Evolutionary conservation across 1,140 invertebrate genomes (phyloP).

Genomic region (Drosophila auraria): DNA sequence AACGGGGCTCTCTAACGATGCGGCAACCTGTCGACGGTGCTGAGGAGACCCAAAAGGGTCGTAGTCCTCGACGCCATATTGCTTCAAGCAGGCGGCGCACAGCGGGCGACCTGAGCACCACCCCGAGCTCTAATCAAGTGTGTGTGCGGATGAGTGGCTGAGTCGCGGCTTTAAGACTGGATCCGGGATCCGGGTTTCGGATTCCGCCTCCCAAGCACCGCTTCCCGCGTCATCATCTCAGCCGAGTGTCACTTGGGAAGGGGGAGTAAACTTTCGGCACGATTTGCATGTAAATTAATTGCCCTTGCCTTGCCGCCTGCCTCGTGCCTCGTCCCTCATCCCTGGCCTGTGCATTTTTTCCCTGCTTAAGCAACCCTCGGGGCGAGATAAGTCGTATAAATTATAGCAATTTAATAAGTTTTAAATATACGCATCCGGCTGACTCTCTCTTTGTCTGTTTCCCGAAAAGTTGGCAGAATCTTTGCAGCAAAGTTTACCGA

Average conservation of each 20-base stretch:
- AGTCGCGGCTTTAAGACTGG: slow-evolving; percentile 14
- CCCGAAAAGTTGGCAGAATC: slow-evolving; percentile 65
- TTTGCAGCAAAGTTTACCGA: slow-evolving; percentile 72
- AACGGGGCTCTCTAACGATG: slow-evolving; percentile 59
- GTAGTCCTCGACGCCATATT: slow-evolving; percentile 68
- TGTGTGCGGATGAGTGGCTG: slow-evolving; percentile 41
- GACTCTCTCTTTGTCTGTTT: slow-evolving; percentile 41
- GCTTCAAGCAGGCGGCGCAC: slow-evolving; percentile 76
- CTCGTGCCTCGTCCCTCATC: slow-evolving; percentile 4
- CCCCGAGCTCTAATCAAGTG: slow-evolving; percentile 71
- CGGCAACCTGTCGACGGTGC: slow-evolving; percentile 77
- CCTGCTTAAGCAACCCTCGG: slow-evolving; percentile 68
- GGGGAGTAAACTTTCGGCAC: slow-evolving; percentile 69
- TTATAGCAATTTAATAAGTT: slow-evolving; percentile 85
- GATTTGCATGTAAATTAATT: slow-evolving; percentile 85
- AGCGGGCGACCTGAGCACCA: slow-evolving; percentile 54
- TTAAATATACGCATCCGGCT: slow-evolving; percentile 84
- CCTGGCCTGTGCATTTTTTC: slow-evolving; percentile 62
- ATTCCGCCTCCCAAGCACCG: not conserved
- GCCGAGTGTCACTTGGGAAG: slow-evolving; percentile 35
- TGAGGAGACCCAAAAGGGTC: slow-evolving; percentile 72
- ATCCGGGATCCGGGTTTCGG: slow-evolving; percentile 15
- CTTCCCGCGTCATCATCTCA: not conserved
- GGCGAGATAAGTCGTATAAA: slow-evolving; percentile 84
- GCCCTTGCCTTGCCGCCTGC: slow-evolving; percentile 62